Evolutionary conservation across 2,113 vertebrate species (phyloP).

Genomic region (Sakesphorus luctuosus): DNA sequence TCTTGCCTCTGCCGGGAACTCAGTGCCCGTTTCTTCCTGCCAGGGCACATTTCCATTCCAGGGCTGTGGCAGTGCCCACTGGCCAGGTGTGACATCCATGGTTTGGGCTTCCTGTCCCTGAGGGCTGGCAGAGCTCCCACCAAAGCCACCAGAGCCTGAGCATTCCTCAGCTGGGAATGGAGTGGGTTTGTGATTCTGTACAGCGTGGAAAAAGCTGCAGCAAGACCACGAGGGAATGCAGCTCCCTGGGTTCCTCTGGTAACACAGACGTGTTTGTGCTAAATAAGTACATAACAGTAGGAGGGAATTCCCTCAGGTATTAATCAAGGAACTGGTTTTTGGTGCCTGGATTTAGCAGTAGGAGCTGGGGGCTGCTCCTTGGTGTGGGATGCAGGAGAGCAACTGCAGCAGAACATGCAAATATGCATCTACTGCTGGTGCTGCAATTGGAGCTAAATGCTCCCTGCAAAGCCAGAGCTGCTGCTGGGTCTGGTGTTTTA

Average conservation of each 20-base stretch:
- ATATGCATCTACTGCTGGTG: background rate
- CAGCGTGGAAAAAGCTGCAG: background rate
- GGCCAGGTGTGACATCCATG: background rate
- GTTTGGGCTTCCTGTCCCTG: background rate
- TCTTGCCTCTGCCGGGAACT: background rate
- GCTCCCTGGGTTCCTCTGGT: background rate
- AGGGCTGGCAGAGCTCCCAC: background rate
- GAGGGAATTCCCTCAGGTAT: background rate
- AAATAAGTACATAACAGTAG: background rate
- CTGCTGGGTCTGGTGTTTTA: background rate
- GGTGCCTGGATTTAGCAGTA: background rate
- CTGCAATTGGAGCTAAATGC: background rate
- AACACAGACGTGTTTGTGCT: background rate
- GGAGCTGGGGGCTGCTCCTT: background rate
- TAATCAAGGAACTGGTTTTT: background rate
- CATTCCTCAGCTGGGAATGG: background rate
- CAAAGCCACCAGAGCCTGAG: background rate
- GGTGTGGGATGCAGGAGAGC: background rate
- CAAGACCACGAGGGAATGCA: background rate
- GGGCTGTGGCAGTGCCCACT: background rate
- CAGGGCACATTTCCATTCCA: accelerated
- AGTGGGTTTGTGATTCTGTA: background rate
- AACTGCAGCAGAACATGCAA: background rate
- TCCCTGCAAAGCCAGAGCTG: background rate
- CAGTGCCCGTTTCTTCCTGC: background rate